Conservation (phyloP, 2,113 vertebrate species). For the Corythornis cristatus region DNA sequence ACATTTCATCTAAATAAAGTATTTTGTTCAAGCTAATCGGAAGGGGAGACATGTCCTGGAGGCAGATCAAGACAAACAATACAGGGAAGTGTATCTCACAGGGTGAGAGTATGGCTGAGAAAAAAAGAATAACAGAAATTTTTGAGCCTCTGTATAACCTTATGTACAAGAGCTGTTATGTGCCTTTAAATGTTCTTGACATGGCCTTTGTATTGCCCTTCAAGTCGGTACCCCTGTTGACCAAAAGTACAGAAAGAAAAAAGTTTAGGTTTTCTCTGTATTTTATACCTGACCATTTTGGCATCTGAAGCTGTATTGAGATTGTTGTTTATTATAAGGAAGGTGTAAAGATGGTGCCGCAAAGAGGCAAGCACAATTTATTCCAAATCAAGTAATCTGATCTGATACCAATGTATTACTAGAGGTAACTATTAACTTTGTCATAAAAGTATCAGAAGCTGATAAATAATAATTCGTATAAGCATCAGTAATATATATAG, state of each 20-base stretch:
- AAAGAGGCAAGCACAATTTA: background rate
- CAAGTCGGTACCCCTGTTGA: background rate
- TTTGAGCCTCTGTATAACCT: background rate
- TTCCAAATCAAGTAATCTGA: background rate
- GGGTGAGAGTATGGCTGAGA: background rate
- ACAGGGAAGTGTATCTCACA: background rate
- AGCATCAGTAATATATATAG: background rate
- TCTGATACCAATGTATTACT: background rate
- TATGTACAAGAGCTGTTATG: background rate
- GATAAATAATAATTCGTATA: fast-evolving
- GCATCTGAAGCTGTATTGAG: background rate
- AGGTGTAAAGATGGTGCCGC: background rate
- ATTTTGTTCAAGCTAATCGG: background rate
- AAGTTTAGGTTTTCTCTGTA: background rate
- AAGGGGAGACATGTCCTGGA: background rate
- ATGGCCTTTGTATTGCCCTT: background rate
- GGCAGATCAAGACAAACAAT: background rate
- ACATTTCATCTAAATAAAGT: background rate
- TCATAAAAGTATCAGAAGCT: background rate
- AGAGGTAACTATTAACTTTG: background rate
- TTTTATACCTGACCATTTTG: background rate
- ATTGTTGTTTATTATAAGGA: background rate
- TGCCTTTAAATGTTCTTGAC: background rate
- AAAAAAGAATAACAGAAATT: background rate
- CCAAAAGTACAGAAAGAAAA: background rate